Evolutionary conservation across 1,140 invertebrate genomes (phyloP), one percentile per base, ranked within the genome.

Genomic region (Paraescarpia echinospica): DNA sequence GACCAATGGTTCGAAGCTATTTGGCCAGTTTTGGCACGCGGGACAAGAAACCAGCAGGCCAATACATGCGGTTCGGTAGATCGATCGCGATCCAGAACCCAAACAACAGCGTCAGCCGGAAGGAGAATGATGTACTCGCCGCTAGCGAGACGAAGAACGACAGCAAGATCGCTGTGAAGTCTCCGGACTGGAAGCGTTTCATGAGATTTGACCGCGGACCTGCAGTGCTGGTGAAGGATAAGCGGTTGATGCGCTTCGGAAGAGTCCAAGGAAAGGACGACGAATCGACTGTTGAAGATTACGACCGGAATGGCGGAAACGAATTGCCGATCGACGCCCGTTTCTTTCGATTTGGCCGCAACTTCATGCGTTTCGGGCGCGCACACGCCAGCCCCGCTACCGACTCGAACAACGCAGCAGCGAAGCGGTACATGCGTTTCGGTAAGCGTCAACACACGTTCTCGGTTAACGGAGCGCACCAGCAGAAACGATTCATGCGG

Each of bases 351-450:
- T 77, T 77, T 22, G 27, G 59, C 59, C 59, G 59, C 18, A 77
- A 77, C 59, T 77, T 77, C 59, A 77, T 77, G 59, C 59, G 59
- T 77, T 77, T 77, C 59, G 59, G 59, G 59, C 59, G 59, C 59
- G 14, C 59, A 77, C 9, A 31, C 59, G 59, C 59, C 4, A 77
- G 22, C 59, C 59, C 59, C 59, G 27, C 9, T 18, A 77, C 59
- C 9, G 59, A 77, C 59, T 22, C 59, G 59, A 27, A 27, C 27
- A 31, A 77, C 9, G 22, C 27, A 8, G 59, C 59, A 2, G 59
- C 18, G 59, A 77, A 51, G 48, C 48, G 48, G 8, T 51, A 51
- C 48, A 51, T 51, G 48, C 48, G 48, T 18, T 77, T 77, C 59
- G 22, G 59, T 18, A 77, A 77, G 59, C 59, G 59, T 2, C 59